Percentiles rank a stretch among this genome's conserved stretches.
Conservation (phyloP, 1,140 invertebrate species). For the Yoshiicerus persimilis region DNA sequence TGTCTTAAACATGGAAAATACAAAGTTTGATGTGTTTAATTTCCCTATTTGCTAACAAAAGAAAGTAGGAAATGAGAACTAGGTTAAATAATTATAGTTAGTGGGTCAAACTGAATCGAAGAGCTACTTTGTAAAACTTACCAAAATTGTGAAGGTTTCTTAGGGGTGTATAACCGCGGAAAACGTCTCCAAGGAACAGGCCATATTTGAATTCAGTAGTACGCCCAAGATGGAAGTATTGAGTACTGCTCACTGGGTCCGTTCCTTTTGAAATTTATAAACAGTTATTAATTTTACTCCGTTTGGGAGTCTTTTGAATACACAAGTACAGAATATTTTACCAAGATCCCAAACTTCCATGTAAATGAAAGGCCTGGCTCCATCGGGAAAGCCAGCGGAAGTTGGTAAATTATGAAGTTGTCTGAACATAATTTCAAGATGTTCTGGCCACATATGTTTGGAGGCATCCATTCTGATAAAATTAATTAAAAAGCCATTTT, state of each 20-base stretch:
- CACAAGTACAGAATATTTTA: background rate
- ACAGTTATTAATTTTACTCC: too few species aligned
- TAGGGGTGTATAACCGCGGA: background rate
- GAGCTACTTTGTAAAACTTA: background rate
- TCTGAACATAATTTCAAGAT: constrained; percentile 54
- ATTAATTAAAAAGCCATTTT: background rate
- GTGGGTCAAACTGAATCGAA: too few species aligned
- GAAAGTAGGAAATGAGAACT: too few species aligned
- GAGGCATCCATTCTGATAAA: constrained; percentile 55
- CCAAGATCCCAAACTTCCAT: constrained; percentile 63
- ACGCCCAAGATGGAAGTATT: constrained; percentile 37
- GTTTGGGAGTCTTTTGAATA: too few species aligned
- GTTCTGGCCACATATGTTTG: constrained; percentile 61
- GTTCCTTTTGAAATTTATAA: background rate
- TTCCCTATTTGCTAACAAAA: too few species aligned
- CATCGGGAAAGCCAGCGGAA: constrained; percentile 51
- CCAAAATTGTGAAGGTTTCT: constrained; percentile 28
- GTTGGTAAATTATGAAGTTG: constrained; percentile 53
- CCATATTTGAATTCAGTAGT: constrained; percentile 43
- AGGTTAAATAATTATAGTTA: too few species aligned
- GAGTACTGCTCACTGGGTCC: constrained; percentile 1
- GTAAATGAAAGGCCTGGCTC: constrained; percentile 54
- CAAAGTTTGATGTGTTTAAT: too few species aligned
- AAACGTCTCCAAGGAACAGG: constrained; percentile 20
- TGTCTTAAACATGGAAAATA: too few species aligned